Conservation (phyloP, 2,113 vertebrate genomes). For the Daboia siamensis region DNA sequence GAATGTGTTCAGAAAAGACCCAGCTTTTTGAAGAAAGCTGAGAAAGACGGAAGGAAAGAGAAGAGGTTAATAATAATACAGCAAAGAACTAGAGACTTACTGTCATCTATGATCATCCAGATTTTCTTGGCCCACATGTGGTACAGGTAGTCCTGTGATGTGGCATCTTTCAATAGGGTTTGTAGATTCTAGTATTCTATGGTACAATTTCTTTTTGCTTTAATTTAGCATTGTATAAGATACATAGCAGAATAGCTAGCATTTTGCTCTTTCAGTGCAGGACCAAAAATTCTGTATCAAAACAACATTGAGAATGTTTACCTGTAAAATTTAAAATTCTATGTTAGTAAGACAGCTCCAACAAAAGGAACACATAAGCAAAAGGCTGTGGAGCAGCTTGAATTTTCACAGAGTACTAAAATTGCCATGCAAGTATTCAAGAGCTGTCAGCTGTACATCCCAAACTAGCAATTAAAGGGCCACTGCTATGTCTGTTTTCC, state of each 20-base stretch:
- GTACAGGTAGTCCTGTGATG: background rate
- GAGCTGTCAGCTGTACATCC: background rate
- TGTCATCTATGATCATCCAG: background rate
- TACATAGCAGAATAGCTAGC: background rate
- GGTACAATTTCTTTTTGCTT: background rate
- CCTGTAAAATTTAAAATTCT: fast-evolving
- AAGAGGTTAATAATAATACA: background rate
- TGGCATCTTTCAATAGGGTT: background rate
- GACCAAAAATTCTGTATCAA: background rate
- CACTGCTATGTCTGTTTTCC: background rate
- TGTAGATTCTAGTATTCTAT: background rate
- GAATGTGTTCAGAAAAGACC: too few species aligned
- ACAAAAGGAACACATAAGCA: fast-evolving
- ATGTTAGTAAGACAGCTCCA: background rate
- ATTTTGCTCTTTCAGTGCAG: background rate
- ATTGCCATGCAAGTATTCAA: background rate
- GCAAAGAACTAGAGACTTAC: background rate
- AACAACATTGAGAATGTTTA: background rate
- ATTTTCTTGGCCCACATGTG: background rate
- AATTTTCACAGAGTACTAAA: background rate
- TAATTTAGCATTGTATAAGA: background rate
- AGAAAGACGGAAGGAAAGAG: background rate
- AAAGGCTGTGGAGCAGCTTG: background rate
- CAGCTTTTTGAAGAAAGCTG: background rate
- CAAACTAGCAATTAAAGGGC: background rate